phyloP scores from a whole-genome alignment of 2,797 vertebrate species.

The Dipus sagitta region DNA sequence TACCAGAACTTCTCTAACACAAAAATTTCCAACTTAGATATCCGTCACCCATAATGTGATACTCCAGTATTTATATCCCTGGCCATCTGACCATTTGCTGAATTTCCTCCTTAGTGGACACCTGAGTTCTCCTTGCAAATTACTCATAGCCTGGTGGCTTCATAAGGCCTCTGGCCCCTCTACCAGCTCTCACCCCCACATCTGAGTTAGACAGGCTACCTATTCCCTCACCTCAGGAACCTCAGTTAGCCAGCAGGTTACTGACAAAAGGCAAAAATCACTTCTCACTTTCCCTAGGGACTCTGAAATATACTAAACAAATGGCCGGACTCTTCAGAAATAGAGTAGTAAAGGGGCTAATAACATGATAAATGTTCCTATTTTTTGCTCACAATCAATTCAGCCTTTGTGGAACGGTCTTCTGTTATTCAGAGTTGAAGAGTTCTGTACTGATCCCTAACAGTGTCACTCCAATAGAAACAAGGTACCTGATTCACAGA shows the following conservation, averaged over 20 bases:
- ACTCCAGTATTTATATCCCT: neutral
- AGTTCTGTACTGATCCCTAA: neutral
- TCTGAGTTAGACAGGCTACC: neutral
- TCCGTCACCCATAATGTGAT: neutral
- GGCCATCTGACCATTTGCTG: neutral
- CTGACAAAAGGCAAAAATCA: neutral
- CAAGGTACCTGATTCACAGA: rapidly evolving
- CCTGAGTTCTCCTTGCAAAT: neutral
- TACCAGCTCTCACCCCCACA: neutral
- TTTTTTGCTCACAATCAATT: neutral
- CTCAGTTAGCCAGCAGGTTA: neutral
- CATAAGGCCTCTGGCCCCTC: neutral
- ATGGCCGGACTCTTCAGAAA: neutral
- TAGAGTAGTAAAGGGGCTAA: neutral
- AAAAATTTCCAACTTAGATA: neutral
- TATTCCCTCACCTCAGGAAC: neutral
- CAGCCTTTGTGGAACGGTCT: neutral
- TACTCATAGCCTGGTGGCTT: neutral
- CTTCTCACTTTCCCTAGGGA: neutral
- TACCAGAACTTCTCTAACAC: neutral
- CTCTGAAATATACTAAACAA: neutral
- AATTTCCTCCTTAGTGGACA: neutral
- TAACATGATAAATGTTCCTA: neutral
- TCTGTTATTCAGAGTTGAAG: neutral
- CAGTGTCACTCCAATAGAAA: neutral